Evolutionary conservation across 2,888 invertebrate species (phyloP), one percentile per base, ranked within the genome.

Genomic region (Tenthredo amoena): DNA sequence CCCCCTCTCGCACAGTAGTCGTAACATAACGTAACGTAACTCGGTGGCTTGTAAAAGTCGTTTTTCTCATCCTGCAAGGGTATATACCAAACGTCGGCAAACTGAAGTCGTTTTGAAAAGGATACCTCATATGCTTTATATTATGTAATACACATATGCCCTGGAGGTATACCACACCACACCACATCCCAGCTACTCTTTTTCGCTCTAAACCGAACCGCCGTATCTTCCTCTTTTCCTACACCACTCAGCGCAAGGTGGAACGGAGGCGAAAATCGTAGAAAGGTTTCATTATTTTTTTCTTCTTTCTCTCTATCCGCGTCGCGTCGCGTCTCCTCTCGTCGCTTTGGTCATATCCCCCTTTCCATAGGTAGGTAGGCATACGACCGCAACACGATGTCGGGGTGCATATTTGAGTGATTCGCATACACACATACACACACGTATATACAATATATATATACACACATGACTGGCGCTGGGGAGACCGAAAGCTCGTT

Each of bases 361-460:
- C 83, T 85, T 85, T 65, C 68, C 55, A 84, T 58, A 85, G 87
- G 86, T 87, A 86, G 87, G 86, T 88, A 87, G 87, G 88, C 89
- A 89, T 89, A 86, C 86, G 84, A 85, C 82, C 84, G 83, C 84
- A 86, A 85, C 68, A 76, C 47, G 77, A 50, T 74, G 83, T 81
- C 50, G 81, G 58, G 81, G 81, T 81, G 58, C 81, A 62, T 81
- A 81, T 81, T 58, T 81, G 77, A 77, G 77, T 77, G 50, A 50
- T 77, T 18, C 50, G 4, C 21, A 74, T 21, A 12, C 40, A 74
- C n/a, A 37, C 12, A 15, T 68, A 31, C 40, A 21, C n/a, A 15
- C 0, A 76, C 15, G 26, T 12, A 65, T 31, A 18, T 34, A 31
- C 1, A 21, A 18, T 40, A 43, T 12, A 34, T 26, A 37, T 2